These are phyloP conservation scores for Hermatobates lingyangjiaoensis DNA, from an alignment of 1,140 invertebrate species.

Conservation along the genomic window DNA sequence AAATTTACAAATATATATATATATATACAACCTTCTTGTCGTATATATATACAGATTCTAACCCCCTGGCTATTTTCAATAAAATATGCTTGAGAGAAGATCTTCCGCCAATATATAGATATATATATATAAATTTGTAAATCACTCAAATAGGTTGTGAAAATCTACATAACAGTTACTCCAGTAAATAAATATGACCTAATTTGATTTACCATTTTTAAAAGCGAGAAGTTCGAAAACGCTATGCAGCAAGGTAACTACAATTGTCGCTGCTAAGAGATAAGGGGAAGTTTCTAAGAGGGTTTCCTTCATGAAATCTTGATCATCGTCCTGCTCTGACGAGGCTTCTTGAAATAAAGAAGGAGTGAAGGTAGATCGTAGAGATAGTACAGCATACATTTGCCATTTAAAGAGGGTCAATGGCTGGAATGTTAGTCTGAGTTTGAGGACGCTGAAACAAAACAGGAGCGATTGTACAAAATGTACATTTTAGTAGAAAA, in stretches of 20 bases:
- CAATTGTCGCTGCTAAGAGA: constrained; percentile 75
- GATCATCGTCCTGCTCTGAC: constrained; percentile 35
- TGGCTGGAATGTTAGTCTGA: constrained; percentile 79
- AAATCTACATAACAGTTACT: too few relatives aligned
- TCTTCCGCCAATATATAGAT: too few relatives aligned
- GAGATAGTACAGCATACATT: constrained; percentile 85
- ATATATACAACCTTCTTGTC: too few relatives aligned
- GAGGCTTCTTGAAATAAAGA: constrained; percentile 25
- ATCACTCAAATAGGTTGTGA: too few relatives aligned
- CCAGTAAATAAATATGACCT: too few relatives aligned
- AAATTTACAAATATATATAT: too few relatives aligned
- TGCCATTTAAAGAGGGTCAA: constrained; percentile 95
- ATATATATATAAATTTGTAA: too few relatives aligned
- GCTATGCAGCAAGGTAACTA: constrained; percentile 87
- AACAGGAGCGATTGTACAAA: too few relatives aligned
- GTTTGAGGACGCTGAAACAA: constrained; percentile 27
- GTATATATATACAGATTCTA: too few relatives aligned
- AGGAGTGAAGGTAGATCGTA: constrained; percentile 56
- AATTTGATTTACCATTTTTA: constrained; percentile 87
- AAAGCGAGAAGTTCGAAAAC: constrained; percentile 97
- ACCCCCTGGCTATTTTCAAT: too few relatives aligned
- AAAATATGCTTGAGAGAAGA: too few relatives aligned
- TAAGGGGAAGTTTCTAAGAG: constrained; percentile 94
- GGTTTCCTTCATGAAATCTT: constrained; percentile 93
- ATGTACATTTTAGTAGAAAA: too few relatives aligned